Evolutionary conservation across 2,797 vertebrate genomes (phyloP).

Genomic region (Cyclura pinguis): DNA sequence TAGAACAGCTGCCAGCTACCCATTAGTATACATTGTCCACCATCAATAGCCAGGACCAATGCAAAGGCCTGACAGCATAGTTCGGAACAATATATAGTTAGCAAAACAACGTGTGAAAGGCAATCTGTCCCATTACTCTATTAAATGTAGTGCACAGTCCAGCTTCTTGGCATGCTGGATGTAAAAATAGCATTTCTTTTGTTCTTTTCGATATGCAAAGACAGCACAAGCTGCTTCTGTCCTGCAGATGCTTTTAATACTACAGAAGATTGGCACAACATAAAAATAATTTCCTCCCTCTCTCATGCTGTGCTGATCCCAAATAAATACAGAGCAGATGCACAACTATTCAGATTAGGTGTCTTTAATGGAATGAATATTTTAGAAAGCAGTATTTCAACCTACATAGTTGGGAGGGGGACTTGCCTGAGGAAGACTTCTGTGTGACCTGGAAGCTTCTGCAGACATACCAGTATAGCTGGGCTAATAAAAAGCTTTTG

Average conservation of each 20-base stretch:
- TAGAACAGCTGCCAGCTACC: neutral
- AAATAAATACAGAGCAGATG: neutral
- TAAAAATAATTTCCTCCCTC: constrained; percentile 2
- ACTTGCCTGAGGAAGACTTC: neutral
- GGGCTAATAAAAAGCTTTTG: neutral
- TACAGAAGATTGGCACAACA: neutral
- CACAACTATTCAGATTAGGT: neutral
- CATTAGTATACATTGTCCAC: neutral
- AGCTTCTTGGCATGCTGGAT: neutral
- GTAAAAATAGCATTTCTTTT: constrained; percentile 29
- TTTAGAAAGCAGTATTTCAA: neutral
- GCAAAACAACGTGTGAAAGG: neutral
- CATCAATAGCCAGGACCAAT: neutral
- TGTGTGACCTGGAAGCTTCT: neutral
- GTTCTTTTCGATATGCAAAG: neutral
- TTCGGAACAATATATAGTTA: neutral
- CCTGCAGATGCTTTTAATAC: constrained; percentile 20
- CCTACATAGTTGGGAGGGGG: neutral
- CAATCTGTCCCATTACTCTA: neutral
- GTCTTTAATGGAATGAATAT: neutral
- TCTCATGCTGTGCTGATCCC: neutral
- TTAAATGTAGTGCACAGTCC: neutral
- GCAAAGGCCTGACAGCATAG: neutral
- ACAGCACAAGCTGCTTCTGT: constrained; percentile 30
- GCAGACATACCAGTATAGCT: neutral